Evolutionary conservation across 2,797 vertebrate species (phyloP), one percentile per base, ranked within the genome.

Genomic region (Phrynocephalus vlangalii): DNA sequence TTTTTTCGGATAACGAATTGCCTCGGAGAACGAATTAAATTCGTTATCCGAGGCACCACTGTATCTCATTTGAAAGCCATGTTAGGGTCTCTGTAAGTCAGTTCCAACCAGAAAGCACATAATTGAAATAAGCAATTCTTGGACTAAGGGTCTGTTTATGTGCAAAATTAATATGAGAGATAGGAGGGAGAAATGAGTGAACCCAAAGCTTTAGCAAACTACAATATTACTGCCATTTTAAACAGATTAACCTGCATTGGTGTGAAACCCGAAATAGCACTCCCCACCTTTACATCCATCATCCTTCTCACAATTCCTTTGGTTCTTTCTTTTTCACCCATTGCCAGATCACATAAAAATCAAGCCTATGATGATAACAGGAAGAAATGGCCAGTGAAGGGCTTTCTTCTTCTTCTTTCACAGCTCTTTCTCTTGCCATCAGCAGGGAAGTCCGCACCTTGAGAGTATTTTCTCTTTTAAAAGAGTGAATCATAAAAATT

Each of bases 401-500:
- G 11, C 11, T 88, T 71, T 79, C 81, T 44, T 20, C 30, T 60
- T 83, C 80, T 60, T 83, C 80, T 13, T 87, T 70, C 66, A 78
- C 30, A 52, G 78, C 33, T 6, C 70, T 48, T 48, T 90, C 76
- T 66, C 87, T 60, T 24, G 16, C 68, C 52, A 72, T 84, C 4
- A 83, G 38, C 5, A 50, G 89, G 85, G 79, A 87, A 82, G 90
- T 92, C 91, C 92, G 91, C 82, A 87, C 80, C 90, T 86, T 28
- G 1, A 0, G 71, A 63, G 75, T 18, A 71, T 67, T 75, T 26
- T 89, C 92, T 95, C 95, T 86, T 87, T 83, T 71, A 13, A n/a
- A 93, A 92, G 33, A 93, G 85, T 87, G 78, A 93, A 88, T 91
- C 93, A 94, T 89, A 94, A 91, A 94, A 94, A 91, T 94, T 95